These are phyloP conservation scores for Coleophora deauratella DNA, from an alignment of 2,888 invertebrate genomes.

Conservation along the genomic window DNA sequence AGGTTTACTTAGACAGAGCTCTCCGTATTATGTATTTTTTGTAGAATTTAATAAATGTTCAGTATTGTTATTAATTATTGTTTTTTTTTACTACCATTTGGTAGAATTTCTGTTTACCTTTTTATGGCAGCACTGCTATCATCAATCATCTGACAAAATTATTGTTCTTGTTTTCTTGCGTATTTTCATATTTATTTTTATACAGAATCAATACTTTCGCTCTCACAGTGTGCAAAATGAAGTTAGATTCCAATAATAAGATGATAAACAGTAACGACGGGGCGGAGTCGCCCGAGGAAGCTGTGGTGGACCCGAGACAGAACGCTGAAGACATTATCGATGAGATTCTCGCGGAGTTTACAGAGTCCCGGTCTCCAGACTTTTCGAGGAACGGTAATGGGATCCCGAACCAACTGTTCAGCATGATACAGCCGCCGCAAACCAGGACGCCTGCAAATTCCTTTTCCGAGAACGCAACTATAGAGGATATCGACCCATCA, in stretches of 20 bases:
- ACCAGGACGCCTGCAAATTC: slow-evolving; percentile 65
- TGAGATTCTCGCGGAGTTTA: slow-evolving; percentile 64
- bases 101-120: slow-evolving; percentile 1
- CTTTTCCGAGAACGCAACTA: slow-evolving; percentile 54
- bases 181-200: slow-evolving; percentile 56
- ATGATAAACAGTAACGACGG: slow-evolving; percentile 61
- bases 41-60: background rate
- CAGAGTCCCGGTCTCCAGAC: slow-evolving; percentile 53
- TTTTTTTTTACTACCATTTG: background rate
- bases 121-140: slow-evolving; percentile 32
- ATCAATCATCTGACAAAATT: slow-evolving; percentile 56
- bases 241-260: slow-evolving; percentile 68
- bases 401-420: slow-evolving; percentile 52
- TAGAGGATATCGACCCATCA: slow-evolving; percentile 66
- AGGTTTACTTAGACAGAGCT: no score
- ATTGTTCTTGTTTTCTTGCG: slow-evolving; percentile 20
- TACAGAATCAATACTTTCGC: slow-evolving; percentile 38
- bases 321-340: slow-evolving; percentile 67
- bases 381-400: slow-evolving; percentile 46
- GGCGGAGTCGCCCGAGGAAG: slow-evolving; percentile 54
- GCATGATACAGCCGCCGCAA: slow-evolving; percentile 59
- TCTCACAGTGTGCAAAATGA: slow-evolving; percentile 39
- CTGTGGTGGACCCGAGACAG: slow-evolving; percentile 54
- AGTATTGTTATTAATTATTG: background rate
- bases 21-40: no score